Evolutionary conservation across 1,140 invertebrate genomes (phyloP).

Genomic region (Orchesella cincta): DNA sequence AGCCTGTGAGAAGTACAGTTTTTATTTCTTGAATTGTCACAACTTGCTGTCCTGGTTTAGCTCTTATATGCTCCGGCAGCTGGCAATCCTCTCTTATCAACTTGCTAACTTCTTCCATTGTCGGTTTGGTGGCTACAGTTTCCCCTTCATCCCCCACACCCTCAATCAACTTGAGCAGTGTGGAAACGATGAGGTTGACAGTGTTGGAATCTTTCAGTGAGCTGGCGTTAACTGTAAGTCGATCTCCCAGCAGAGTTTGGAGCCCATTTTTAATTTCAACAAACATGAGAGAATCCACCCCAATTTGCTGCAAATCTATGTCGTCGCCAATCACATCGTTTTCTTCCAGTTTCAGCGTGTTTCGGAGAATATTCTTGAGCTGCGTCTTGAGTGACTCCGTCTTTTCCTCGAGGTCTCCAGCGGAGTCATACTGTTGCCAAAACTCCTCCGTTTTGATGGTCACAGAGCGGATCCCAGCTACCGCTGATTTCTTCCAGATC

Average conservation of each 20-base stretch:
- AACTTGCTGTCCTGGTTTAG: not conserved
- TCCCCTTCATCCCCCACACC: not conserved
- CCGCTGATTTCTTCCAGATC: not conserved
- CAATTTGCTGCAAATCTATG: not conserved
- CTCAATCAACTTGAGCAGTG: not conserved
- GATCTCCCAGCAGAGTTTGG: slow-evolving; percentile 5
- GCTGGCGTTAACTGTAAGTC: not conserved
- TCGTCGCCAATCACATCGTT: not conserved
- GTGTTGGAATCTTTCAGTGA: slow-evolving; percentile 1
- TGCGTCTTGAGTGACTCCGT: not conserved
- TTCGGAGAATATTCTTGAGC: not conserved
- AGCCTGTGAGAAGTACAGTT: slow-evolving; percentile 29
- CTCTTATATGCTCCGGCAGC: not conserved
- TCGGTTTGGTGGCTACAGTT: not conserved
- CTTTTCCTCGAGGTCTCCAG: not conserved
- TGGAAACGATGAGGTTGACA: not conserved
- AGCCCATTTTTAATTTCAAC: slow-evolving; percentile 4
- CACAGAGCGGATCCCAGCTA: too few species aligned
- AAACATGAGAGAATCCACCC: not conserved
- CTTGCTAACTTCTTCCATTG: not conserved
- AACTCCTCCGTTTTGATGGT: slow-evolving; percentile 3
- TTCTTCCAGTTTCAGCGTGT: not conserved
- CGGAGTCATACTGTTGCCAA: not conserved
- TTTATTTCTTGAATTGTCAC: not conserved
- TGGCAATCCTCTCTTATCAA: not conserved